Evolutionary conservation across 2,113 vertebrate genomes (phyloP).

Genomic region (Scomber scombrus): DNA sequence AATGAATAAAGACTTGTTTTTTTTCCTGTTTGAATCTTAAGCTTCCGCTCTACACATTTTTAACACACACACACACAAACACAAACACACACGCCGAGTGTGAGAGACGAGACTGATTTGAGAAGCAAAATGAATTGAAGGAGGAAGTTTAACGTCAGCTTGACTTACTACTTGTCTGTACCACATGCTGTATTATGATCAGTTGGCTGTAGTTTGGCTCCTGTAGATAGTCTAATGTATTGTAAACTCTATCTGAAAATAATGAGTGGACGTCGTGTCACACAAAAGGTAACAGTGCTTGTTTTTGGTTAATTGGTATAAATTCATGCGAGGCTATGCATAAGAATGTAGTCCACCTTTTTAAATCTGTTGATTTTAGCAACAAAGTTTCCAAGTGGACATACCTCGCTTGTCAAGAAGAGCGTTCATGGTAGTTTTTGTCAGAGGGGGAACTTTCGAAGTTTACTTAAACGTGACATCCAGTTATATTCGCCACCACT

Average conservation of each 20-base stretch:
- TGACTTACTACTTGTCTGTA: slow-evolving; percentile 6
- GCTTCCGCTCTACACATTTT: slow-evolving; percentile 57
- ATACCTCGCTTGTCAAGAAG: background rate
- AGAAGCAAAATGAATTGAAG: background rate
- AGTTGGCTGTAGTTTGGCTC: slow-evolving; percentile 36
- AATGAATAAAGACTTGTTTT: slow-evolving; percentile 81
- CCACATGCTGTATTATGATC: slow-evolving; percentile 48
- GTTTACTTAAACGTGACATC: slow-evolving; percentile 3
- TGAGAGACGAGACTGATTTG: slow-evolving; percentile 4
- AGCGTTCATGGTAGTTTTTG: slow-evolving; percentile 12
- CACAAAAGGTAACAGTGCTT: background rate
- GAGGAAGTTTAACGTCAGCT: background rate
- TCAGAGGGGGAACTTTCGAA: background rate
- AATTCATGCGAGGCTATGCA: background rate
- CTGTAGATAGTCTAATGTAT: slow-evolving; percentile 64
- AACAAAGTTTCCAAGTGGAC: slow-evolving; percentile 10
- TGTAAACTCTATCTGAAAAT: slow-evolving; percentile 21
- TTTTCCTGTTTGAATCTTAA: slow-evolving; percentile 66
- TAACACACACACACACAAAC: slow-evolving; percentile 18
- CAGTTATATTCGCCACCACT: background rate
- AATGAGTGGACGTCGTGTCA: slow-evolving; percentile 16
- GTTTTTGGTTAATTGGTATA: slow-evolving; percentile 5
- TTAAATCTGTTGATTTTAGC: slow-evolving; percentile 39
- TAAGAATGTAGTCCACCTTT: slow-evolving; percentile 10
- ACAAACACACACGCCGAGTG: background rate